Conservation (phyloP, 2,797 vertebrate genomes). For the Pseudochromis fuscus region DNA sequence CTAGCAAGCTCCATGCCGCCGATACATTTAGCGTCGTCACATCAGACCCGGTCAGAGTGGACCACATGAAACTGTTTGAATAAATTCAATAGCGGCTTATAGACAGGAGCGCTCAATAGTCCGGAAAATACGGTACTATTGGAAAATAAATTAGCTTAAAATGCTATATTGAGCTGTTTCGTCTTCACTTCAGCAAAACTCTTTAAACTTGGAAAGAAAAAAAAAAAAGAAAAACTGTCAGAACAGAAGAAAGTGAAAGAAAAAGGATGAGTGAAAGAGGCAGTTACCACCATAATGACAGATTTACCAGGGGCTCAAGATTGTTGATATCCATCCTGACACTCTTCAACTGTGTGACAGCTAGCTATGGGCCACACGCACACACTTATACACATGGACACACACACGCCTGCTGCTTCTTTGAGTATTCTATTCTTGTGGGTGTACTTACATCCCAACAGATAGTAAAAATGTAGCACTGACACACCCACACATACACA, state of each 20-base stretch:
- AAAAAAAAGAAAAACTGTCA: not conserved
- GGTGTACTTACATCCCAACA: constrained; percentile 52
- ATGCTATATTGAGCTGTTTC: constrained; percentile 13
- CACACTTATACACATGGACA: constrained; percentile 5
- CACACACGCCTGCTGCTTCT: constrained; percentile 22
- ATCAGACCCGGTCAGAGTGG: too few relatives aligned
- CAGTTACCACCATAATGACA: constrained; percentile 64
- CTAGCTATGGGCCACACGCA: constrained; percentile 52
- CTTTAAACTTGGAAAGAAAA: constrained; percentile 10
- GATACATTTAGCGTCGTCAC: too few relatives aligned
- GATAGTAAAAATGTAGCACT: constrained; percentile 48
- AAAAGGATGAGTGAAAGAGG: constrained; percentile 29
- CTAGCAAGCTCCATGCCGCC: too few relatives aligned
- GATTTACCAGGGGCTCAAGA: constrained; percentile 63
- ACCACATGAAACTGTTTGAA: too few relatives aligned
- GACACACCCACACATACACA: constrained; percentile 23
- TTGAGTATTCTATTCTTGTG: constrained; percentile 62
- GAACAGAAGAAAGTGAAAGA: not conserved
- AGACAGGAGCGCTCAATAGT: too few relatives aligned
- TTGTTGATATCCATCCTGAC: constrained; percentile 70
- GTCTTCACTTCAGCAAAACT: constrained; percentile 22
- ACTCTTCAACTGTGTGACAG: constrained; percentile 70
- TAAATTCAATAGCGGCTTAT: too few relatives aligned
- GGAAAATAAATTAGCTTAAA: not conserved
- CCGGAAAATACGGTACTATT: too few relatives aligned